phyloP scores from a whole-genome alignment of 2,888 invertebrate species.

The Mythimna ferrago region DNA sequence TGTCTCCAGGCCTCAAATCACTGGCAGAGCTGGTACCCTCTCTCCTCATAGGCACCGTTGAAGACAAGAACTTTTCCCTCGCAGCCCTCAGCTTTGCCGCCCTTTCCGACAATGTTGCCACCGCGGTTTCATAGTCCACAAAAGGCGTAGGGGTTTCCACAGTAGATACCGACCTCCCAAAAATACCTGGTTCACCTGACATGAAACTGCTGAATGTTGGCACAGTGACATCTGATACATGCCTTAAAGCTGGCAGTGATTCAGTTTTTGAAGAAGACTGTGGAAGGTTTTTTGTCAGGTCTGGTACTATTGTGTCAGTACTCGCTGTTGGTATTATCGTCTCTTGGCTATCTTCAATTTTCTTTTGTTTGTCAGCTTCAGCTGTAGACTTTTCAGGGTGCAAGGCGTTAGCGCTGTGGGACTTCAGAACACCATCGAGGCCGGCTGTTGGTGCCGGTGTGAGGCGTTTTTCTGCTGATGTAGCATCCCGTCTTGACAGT shows the following conservation, averaged over 20 bases:
- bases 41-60: slow-evolving; percentile 83
- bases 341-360: slow-evolving; percentile 79
- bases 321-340: slow-evolving; percentile 78
- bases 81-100: slow-evolving; percentile 93
- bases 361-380: slow-evolving; percentile 61
- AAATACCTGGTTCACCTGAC: slow-evolving; percentile 75
- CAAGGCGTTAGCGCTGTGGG: slow-evolving; percentile 85
- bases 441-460: slow-evolving; percentile 71
- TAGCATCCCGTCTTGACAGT: slow-evolving; percentile 83
- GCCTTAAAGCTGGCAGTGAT: slow-evolving; percentile 74
- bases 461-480: slow-evolving; percentile 77
- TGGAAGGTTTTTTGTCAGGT: slow-evolving; percentile 70
- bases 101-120: slow-evolving; percentile 84
- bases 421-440: slow-evolving; percentile 84
- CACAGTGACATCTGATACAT: slow-evolving; percentile 79
- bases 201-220: slow-evolving; percentile 79
- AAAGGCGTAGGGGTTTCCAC: slow-evolving; percentile 70
- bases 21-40: slow-evolving; percentile 86
- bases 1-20: slow-evolving; percentile 85
- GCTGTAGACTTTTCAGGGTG: slow-evolving; percentile 76
- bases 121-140: slow-evolving; percentile 69
- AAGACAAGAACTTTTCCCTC: slow-evolving; percentile 93
- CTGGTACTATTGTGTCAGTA: slow-evolving; percentile 84
- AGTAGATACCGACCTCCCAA: slow-evolving; percentile 81
- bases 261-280: slow-evolving; percentile 63